phyloP scores from a whole-genome alignment of 1,140 invertebrate genomes.

The Lineus longissimus region DNA sequence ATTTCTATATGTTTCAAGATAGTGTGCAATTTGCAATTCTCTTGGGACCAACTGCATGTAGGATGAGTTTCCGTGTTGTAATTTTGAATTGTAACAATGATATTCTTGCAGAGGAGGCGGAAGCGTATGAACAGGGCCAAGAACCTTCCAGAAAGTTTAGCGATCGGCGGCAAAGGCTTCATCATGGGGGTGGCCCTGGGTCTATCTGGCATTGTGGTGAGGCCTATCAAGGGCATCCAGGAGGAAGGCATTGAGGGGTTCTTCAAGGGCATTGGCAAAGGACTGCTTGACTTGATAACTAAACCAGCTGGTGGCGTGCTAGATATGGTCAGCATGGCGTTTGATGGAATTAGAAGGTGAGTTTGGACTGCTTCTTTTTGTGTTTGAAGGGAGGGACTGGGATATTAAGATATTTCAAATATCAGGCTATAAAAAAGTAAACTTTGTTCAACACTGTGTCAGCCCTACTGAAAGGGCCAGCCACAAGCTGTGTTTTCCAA shows the following conservation, averaged over 20 bases:
- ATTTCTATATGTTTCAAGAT: too few species aligned
- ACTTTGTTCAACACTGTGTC: too few species aligned
- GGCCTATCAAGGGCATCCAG: constrained; percentile 65
- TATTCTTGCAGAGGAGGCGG: constrained; percentile 49
- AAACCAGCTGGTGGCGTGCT: constrained; percentile 62
- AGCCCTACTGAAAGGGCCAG: too few species aligned
- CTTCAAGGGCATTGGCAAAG: constrained; percentile 65
- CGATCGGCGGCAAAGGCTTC: constrained; percentile 60
- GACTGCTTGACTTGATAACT: constrained; percentile 60
- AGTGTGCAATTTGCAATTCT: too few species aligned
- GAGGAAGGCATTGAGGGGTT: constrained; percentile 68
- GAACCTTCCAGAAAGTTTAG: constrained; percentile 60
- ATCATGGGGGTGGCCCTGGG: constrained; percentile 66
- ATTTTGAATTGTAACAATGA: not conserved
- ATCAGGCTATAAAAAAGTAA: too few species aligned
- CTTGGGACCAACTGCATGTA: too few species aligned
- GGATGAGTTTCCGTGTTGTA: too few species aligned
- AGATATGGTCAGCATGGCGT: constrained; percentile 64
- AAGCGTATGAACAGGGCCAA: constrained; percentile 55
- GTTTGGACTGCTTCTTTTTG: not conserved
- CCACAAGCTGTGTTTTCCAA: too few species aligned
- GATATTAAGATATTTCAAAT: too few species aligned
- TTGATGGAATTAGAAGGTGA: constrained; percentile 66
- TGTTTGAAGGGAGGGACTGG: too few species aligned
- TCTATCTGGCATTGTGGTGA: constrained; percentile 65